A percentile compares a stretch with the other conserved stretches of the same genome.
Conservation (phyloP, 2,113 vertebrate species). For the Spea multiplicata region DNA sequence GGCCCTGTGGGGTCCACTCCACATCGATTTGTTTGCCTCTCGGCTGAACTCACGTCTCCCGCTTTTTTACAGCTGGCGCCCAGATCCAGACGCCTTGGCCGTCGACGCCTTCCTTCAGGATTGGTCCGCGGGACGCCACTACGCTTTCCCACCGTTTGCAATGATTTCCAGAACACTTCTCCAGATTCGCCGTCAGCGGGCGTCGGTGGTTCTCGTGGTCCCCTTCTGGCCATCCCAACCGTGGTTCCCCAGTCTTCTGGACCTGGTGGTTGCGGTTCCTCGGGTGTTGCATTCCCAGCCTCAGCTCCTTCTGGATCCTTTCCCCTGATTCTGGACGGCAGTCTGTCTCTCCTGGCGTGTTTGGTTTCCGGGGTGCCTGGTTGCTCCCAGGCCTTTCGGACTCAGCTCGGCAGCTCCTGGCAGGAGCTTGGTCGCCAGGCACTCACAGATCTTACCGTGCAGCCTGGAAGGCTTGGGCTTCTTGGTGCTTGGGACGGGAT, state of each 20-base stretch:
- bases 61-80: neutral
- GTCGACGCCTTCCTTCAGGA: neutral
- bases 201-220: fast-evolving
- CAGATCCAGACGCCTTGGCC: neutral
- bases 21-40: neutral
- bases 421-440: no score
- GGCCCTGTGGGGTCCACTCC: no score
- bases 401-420: neutral
- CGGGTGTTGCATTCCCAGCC: fast-evolving
- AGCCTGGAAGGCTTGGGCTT: no score
- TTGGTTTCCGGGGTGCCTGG: neutral
- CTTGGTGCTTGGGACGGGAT: no score
- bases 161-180: neutral
- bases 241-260: neutral
- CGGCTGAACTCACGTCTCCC: neutral
- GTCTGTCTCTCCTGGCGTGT: neutral
- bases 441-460: no score
- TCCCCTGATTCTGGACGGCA: neutral
- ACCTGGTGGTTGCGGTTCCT: neutral
- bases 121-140: neutral
- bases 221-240: neutral
- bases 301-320: neutral
- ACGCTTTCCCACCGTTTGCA: neutral
- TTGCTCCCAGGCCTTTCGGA: neutral
- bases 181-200: fast-evolving